A percentile compares a stretch with the other conserved stretches of the same genome.
These are phyloP conservation scores for Perdita meconis DNA, from an alignment of 2,888 invertebrate species.

Conservation along the genomic window DNA sequence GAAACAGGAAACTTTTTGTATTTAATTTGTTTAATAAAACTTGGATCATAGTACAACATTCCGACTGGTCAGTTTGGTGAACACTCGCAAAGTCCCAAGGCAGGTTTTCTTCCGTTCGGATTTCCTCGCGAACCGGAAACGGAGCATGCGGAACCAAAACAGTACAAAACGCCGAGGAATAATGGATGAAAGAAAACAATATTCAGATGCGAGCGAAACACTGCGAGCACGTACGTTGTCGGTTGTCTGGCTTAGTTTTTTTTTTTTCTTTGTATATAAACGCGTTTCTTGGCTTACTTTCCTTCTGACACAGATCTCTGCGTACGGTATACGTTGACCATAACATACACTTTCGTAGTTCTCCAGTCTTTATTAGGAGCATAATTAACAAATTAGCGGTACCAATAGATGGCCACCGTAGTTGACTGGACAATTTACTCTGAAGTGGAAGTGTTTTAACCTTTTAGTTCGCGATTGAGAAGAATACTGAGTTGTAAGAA, in stretches of 20 bases:
- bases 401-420: slow-evolving; percentile 9
- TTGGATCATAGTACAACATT: slow-evolving; percentile 81
- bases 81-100: slow-evolving; percentile 5
- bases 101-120: background rate
- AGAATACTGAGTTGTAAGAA: background rate
- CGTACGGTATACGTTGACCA: slow-evolving; percentile 31
- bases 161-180: slow-evolving; percentile 11
- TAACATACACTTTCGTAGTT: background rate
- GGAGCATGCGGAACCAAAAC: slow-evolving; percentile 7
- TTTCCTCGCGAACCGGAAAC: background rate
- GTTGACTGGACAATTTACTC: slow-evolving; percentile 19
- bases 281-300: slow-evolving; percentile 34
- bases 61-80: slow-evolving; percentile 46
- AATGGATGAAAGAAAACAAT: background rate
- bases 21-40: slow-evolving; percentile 83
- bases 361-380: background rate
- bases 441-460: slow-evolving; percentile 19
- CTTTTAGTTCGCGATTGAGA: slow-evolving; percentile 27
- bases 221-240: slow-evolving; percentile 31
- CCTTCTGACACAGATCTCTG: slow-evolving; percentile 36
- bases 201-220: background rate
- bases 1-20: slow-evolving; percentile 78
- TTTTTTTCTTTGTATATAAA: slow-evolving; percentile 50
- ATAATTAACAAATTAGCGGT: background rate
- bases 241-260: slow-evolving; percentile 29